Base-by-base conservation (phyloP, 2,797 vertebrate species). In the Spondyliosoma cantharus region DNA sequence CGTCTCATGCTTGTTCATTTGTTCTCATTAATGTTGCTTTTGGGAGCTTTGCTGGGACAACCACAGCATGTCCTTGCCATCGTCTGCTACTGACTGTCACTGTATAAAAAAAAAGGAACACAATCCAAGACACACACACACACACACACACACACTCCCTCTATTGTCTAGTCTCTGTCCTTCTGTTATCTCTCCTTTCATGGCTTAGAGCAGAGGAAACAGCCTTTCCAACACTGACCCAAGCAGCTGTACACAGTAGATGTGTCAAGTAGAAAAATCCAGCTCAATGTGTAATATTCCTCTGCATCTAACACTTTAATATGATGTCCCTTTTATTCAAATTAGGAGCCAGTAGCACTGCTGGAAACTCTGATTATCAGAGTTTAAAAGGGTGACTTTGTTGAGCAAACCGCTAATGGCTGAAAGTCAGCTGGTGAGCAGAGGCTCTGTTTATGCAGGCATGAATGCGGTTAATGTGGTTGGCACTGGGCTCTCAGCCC, bases 371-470 rank as follows among this genome's bases (percentile, higher is more conserved):
- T 67, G 43, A 78, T 79, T 48, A 53, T 13, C 19, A 46, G 20
- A 42, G 43, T 69, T 80, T 58, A 76, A 75, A 60, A 45, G 60
- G 54, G 24, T 46, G 59, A 62, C 27, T 80, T 82, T 87, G 66
- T 79, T 87, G 50, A 74, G 59, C 56, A 59, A 83, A 84, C 74
- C 74, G 37, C 63, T 73, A 71, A 74, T 71, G 61, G 46, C 42
- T 75, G 70, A 63, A 76, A 59, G 70, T 84, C 68, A 59, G 79
- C 71, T 71, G 73, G 50, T 82, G 76, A 76, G 66, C 70, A 57
- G 56, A 78, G 70, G 49, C 54, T 85, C 22, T 85, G 62, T 82
- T 75, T 57, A 78, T 73, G 71, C 74, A 85, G 80, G 46, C 81
- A 67, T 88, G 67, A 84, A 66, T 71, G 65, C 45, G 42, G 71